Evolutionary conservation across 2,888 invertebrate genomes (phyloP), one percentile per base, ranked within the genome.

Genomic region (Euclidia mi): DNA sequence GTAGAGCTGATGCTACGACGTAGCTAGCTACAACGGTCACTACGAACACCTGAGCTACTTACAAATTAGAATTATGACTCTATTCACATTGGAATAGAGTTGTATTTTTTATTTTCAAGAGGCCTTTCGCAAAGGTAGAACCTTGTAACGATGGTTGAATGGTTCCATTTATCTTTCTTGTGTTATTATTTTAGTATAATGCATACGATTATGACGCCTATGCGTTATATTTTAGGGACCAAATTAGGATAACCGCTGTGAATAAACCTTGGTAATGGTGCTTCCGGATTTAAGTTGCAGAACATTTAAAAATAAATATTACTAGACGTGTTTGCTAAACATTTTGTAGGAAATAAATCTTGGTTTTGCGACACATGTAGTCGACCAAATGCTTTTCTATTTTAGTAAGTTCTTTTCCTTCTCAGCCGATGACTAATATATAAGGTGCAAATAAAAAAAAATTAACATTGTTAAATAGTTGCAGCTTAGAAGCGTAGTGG

Each of bases 161-260:
- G 76, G 78, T 79, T 80, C 74, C 78, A 81, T 80, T 81, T 79
- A 78, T 80, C 82, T 76, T 77, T 74, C 71, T 71, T 69, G 75
- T 78, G 74, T 79, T 80, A 78, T 80, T 80, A 81, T 80, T 79
- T 71, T 65, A 64, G 40, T 57, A 44, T 59, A 48, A 56, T 53
- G 51, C 61, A 40, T 41, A 57, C 66, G 66, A 74, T 67, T 70
- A 62, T 75, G 57, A 45, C 28, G 52, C 74, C 52, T 79, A 62
- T 59, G 6, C 4, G 14, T 45, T 25, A 49, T 11, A 46, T 34
- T 49, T 57, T 70, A 76, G 44, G 43, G 65, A 51, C 57, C 58
- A 56, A 58, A 74, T 70, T 70, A 48, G 41, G 37, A 31, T 46
- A 32, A 25, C 31, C 45, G 20, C 44, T 47, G 42, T 49, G 53